Conservation (phyloP, 1,140 invertebrate genomes). For the Drosophila watanabei region DNA sequence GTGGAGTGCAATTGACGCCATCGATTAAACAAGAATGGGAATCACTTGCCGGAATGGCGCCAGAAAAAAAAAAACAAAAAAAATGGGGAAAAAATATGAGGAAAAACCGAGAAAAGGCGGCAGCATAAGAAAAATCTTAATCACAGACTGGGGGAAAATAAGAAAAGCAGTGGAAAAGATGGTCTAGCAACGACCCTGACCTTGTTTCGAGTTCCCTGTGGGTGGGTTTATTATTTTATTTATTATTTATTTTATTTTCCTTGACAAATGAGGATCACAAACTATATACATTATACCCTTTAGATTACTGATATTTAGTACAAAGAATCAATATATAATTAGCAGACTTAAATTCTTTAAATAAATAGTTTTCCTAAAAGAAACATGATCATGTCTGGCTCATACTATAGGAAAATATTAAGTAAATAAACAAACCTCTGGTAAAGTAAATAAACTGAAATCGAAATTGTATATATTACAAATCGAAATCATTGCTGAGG, state of each 20-base stretch:
- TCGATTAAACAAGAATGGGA: slow-evolving; percentile 73
- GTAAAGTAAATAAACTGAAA: background rate
- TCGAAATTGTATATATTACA: background rate
- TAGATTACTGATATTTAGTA: background rate
- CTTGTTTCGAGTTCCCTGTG: slow-evolving; percentile 11
- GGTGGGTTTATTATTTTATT: no score
- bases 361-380: background rate
- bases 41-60: slow-evolving; percentile 33
- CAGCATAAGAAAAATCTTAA: slow-evolving; percentile 22
- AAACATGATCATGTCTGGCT: background rate
- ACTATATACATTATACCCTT: slow-evolving; percentile 4
- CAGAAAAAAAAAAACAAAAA: slow-evolving; percentile 1
- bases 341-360: background rate
- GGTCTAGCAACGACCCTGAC: slow-evolving; percentile 50
- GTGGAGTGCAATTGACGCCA: slow-evolving; percentile 72
- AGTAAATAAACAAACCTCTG: background rate
- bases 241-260: no score
- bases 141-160: slow-evolving; percentile 8
- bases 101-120: background rate
- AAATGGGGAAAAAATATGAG: background rate
- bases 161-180: background rate
- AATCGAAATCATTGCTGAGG: background rate
- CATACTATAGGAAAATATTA: no score
- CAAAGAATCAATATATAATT: background rate
- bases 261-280: background rate